A percentile compares a stretch with the other conserved stretches of the same genome.
Evolutionary conservation across 2,888 invertebrate species (phyloP).

Genomic region (Notodonta ziczac): DNA sequence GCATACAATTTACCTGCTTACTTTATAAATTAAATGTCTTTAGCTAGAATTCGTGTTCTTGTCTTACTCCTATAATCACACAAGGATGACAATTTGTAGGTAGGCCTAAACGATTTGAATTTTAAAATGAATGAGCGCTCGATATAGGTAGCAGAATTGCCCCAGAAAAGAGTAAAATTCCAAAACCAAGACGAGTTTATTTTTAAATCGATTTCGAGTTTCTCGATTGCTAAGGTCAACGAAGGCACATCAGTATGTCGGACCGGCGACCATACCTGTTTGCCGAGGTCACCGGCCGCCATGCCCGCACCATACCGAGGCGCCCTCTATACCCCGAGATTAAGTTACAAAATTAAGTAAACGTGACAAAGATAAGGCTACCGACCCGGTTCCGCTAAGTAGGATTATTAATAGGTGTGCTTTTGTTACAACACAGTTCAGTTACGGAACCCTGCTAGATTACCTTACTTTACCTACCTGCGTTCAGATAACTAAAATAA

Average conservation of each 20-base stretch:
- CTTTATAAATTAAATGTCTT: no score
- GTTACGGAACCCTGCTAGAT: not conserved
- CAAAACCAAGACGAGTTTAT: not conserved
- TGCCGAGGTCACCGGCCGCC: conserved; percentile 45
- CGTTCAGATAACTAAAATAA: not conserved
- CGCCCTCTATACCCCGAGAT: not conserved
- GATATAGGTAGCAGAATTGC: not conserved
- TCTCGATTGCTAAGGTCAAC: conserved; percentile 15
- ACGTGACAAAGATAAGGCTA: conserved; percentile 33
- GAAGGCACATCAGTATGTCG: conserved; percentile 26
- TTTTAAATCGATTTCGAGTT: conserved; percentile 5
- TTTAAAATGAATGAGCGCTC: no score
- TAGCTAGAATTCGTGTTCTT: no score
- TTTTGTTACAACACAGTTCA: conserved; percentile 17
- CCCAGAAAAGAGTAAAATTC: not conserved
- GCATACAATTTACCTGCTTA: not conserved
- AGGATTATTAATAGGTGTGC: conserved; percentile 14
- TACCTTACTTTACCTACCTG: not conserved
- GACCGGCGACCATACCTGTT: conserved; percentile 43
- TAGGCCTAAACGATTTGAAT: no score
- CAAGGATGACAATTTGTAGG: no score
- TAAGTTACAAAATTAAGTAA: conserved; percentile 14
- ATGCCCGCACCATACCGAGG: conserved; percentile 30
- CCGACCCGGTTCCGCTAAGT: conserved; percentile 28
- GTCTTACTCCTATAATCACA: no score